phyloP scores from a whole-genome alignment of 1,140 invertebrate genomes.

The Diuraphis noxia region DNA sequence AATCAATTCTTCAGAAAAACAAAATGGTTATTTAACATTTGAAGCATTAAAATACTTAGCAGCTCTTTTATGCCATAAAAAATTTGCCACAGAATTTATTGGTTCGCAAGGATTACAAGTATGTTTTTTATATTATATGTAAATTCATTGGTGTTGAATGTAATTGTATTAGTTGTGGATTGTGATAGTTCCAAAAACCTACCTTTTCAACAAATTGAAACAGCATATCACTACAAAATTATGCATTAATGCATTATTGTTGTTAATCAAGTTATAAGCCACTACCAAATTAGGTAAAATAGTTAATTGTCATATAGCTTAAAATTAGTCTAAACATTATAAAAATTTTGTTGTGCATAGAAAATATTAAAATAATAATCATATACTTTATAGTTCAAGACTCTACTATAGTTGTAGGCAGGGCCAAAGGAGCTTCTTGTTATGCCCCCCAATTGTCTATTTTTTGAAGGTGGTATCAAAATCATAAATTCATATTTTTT shows the following conservation, averaged over 20 bases:
- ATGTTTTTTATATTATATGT: conserved; percentile 52
- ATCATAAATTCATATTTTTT: too few relatives aligned
- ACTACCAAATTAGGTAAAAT: too few relatives aligned
- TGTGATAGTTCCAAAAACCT: not conserved
- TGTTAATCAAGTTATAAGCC: not conserved
- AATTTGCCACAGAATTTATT: conserved; percentile 95
- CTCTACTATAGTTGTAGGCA: too few relatives aligned
- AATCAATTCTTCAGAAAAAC: conserved; percentile 84
- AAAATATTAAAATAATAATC: too few relatives aligned
- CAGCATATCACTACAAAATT: not conserved
- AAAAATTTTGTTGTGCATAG: too few relatives aligned
- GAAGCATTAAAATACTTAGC: conserved; percentile 93
- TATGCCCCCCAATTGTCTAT: too few relatives aligned
- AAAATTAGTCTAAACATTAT: too few relatives aligned
- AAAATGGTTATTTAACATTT: conserved; percentile 86
- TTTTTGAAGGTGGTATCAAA: too few relatives aligned
- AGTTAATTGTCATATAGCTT: too few relatives aligned
- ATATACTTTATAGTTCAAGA: too few relatives aligned
- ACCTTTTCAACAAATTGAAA: not conserved
- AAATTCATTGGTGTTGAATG: not conserved
- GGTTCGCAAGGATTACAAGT: conserved; percentile 80
- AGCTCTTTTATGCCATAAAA: conserved; percentile 92
- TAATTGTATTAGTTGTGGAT: not conserved
- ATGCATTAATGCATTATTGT: not conserved
- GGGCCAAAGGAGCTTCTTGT: too few relatives aligned